phyloP scores from a whole-genome alignment of 1,140 invertebrate species.

The Drosophila kohkoa region DNA sequence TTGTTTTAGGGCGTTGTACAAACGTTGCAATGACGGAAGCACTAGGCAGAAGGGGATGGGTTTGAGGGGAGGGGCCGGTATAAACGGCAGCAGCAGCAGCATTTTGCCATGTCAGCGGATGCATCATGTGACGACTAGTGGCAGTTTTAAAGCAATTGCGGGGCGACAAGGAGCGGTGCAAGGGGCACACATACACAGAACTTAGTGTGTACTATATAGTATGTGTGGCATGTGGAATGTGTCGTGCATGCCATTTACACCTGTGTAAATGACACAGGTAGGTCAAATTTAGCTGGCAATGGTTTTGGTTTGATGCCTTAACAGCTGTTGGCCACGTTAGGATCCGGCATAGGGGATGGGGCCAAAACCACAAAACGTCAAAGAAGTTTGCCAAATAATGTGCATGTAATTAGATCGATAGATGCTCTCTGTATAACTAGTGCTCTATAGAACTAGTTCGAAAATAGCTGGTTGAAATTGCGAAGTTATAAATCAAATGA shows the following conservation, averaged over 20 bases:
- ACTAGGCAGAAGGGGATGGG: background rate
- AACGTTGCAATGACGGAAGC: conserved; percentile 32
- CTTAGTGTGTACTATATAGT: conserved; percentile 11
- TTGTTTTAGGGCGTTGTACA: conserved; percentile 76
- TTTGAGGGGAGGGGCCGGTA: background rate
- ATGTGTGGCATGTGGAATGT: conserved; percentile 42
- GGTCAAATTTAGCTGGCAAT: conserved; percentile 54
- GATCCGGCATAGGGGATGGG: background rate
- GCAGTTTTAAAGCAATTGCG: conserved; percentile 28
- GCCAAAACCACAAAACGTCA: background rate
- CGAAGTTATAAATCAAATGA: no score
- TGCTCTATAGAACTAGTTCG: background rate
- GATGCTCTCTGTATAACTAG: background rate
- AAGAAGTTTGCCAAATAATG: conserved; percentile 27
- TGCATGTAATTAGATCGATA: conserved; percentile 19
- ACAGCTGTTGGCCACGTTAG: conserved; percentile 16
- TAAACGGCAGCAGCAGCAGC: conserved; percentile 13
- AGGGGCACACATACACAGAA: background rate
- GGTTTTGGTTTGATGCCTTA: background rate
- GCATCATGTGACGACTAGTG: conserved; percentile 67
- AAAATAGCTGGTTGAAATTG: no score
- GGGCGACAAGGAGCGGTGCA: background rate
- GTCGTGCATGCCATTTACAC: conserved; percentile 61
- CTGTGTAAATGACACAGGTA: conserved; percentile 69
- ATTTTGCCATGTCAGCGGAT: conserved; percentile 51